phyloP scores from a whole-genome alignment of 2,797 vertebrate genomes.

The Limnodromus scolopaceus region DNA sequence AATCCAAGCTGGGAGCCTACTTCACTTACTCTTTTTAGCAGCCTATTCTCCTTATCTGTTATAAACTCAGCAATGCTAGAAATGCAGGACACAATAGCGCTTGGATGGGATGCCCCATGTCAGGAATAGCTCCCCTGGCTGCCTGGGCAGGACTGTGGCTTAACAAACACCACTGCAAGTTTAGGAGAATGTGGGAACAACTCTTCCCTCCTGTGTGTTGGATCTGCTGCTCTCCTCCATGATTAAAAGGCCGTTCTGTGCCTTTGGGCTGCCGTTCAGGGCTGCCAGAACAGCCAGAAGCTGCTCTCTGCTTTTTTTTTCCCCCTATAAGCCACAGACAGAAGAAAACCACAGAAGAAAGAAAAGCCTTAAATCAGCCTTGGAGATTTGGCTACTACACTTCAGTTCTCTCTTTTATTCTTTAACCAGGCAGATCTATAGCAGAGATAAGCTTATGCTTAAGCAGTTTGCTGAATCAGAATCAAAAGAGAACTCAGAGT shows the following conservation, averaged over 20 bases:
- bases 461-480: conserved; percentile 30
- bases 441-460: conserved; percentile 38
- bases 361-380: conserved; percentile 47
- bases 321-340: neutral
- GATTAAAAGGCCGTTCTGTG: neutral
- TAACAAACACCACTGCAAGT: neutral
- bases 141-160: neutral
- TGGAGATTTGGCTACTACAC: conserved; percentile 20
- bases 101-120: neutral
- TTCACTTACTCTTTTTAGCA: neutral
- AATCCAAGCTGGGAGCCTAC: neutral
- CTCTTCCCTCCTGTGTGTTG: neutral
- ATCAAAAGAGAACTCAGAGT: neutral
- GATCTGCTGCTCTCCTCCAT: neutral
- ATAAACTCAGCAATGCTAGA: neutral
- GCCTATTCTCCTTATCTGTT: neutral
- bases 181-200: neutral
- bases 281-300: neutral
- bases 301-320: neutral
- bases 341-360: conserved; percentile 26
- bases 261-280: neutral
- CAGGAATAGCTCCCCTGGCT: neutral
- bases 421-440: conserved; percentile 25
- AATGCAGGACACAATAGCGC: neutral
- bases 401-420: neutral